Evolutionary conservation across 2,113 vertebrate genomes (phyloP).

Genomic region (Rhineura floridana): DNA sequence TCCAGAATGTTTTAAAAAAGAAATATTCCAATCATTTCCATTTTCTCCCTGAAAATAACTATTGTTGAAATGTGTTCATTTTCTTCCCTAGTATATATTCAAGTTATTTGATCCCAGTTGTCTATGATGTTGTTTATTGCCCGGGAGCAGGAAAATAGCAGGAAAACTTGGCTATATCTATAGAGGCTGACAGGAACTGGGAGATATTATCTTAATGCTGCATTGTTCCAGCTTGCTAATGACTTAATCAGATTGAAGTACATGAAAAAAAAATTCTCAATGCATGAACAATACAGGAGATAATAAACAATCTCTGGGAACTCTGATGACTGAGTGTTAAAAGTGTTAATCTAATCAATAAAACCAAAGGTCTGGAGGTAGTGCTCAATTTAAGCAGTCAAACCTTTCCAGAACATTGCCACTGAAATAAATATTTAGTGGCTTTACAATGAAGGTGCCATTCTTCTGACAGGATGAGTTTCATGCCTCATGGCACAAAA

Average conservation of each 20-base stretch:
- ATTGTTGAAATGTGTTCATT: not conserved
- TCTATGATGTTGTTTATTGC: not conserved
- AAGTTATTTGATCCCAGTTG: not conserved
- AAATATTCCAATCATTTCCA: not conserved
- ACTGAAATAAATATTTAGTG: constrained; percentile 71
- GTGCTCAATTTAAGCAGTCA: constrained; percentile 49
- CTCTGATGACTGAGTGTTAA: constrained; percentile 42
- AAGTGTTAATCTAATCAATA: constrained; percentile 69
- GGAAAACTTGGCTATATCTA: not conserved
- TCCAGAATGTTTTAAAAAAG: not conserved
- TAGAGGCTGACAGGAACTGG: constrained; percentile 1
- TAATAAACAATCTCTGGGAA: constrained; percentile 49
- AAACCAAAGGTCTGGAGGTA: constrained; percentile 36
- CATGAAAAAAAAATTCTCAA: constrained; percentile 37
- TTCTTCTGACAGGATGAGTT: constrained; percentile 64
- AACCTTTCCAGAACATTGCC: constrained; percentile 60
- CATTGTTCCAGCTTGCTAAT: constrained; percentile 33
- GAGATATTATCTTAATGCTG: not conserved
- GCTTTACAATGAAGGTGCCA: constrained; percentile 50
- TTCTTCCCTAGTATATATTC: not conserved
- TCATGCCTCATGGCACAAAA: constrained; percentile 65
- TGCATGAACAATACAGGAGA: constrained; percentile 17
- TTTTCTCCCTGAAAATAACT: not conserved
- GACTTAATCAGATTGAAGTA: constrained; percentile 31
- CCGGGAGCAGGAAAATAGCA: not conserved